These are phyloP conservation scores for Euphydryas editha DNA, from an alignment of 2,888 invertebrate species.

Conservation along the genomic window DNA sequence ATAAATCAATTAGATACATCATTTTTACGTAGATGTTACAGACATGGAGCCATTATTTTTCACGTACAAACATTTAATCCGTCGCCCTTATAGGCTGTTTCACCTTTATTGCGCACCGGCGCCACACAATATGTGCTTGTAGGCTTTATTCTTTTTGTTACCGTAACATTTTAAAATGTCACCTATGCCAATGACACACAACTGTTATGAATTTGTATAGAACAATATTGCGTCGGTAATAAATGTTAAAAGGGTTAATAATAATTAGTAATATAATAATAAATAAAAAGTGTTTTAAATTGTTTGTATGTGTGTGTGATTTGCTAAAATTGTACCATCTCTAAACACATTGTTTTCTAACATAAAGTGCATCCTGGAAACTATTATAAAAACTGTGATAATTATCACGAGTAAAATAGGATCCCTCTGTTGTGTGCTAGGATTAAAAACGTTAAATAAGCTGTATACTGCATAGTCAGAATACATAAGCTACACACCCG, in stretches of 20 bases:
- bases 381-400: too few relatives aligned
- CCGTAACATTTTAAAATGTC: conserved; percentile 27
- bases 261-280: background rate
- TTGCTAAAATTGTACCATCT: background rate
- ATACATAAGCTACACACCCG: too few relatives aligned
- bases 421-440: too few relatives aligned
- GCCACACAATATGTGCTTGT: conserved; percentile 25
- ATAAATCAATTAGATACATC: background rate
- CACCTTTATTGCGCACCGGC: conserved; percentile 35
- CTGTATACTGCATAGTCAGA: too few relatives aligned
- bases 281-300: background rate
- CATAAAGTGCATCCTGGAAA: background rate
- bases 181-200: conserved; percentile 13
- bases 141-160: conserved; percentile 20
- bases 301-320: background rate
- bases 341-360: background rate
- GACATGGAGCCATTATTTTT: conserved; percentile 30
- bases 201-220: conserved; percentile 13
- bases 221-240: conserved; percentile 4
- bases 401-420: too few relatives aligned
- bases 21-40: conserved; percentile 2
- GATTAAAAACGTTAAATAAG: too few relatives aligned
- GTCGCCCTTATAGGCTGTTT: conserved; percentile 27
- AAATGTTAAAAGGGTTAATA: background rate
- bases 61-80: conserved; percentile 21